Conservation (phyloP, 2,888 invertebrate species). For the Dromius quadrimaculatus region DNA sequence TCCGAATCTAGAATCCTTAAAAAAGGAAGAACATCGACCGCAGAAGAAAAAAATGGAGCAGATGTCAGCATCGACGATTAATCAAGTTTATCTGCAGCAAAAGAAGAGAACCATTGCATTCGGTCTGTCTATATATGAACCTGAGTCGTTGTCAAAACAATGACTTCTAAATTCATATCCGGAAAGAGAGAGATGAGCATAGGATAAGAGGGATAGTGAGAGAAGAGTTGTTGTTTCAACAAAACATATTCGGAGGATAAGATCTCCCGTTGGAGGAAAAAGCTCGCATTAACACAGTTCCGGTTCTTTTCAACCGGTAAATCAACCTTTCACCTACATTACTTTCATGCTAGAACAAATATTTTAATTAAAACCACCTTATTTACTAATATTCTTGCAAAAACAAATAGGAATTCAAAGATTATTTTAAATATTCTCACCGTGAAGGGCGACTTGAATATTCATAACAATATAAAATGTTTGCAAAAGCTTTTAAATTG, state of each 20-base stretch:
- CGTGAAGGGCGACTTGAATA: no score
- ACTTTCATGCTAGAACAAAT: no score
- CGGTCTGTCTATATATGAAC: conserved; percentile 39
- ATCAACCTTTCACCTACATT: no score
- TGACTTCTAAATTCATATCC: conserved; percentile 58
- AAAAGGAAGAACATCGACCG: conserved; percentile 53
- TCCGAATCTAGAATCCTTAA: conserved; percentile 26
- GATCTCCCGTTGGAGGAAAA: conserved; percentile 60
- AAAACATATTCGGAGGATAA: conserved; percentile 55
- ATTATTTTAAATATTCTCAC: no score
- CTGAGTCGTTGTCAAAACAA: conserved; percentile 57
- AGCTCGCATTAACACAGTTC: conserved; percentile 61
- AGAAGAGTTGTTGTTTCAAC: no score
- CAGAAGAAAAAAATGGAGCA: conserved; percentile 55
- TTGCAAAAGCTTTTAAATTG: no score
- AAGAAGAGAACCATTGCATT: conserved; percentile 22
- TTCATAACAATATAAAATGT: no score
- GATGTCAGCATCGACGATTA: conserved; percentile 56
- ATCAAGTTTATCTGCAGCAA: conserved; percentile 56
- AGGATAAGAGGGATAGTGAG: background rate
- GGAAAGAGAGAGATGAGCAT: conserved; percentile 54
- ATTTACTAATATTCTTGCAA: no score
- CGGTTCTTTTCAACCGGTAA: conserved; percentile 58
- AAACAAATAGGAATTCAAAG: no score
- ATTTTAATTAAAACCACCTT: no score